These are phyloP conservation scores for Melopsittacus undulatus DNA, from an alignment of 2,797 vertebrate species.

Conservation along the genomic window DNA sequence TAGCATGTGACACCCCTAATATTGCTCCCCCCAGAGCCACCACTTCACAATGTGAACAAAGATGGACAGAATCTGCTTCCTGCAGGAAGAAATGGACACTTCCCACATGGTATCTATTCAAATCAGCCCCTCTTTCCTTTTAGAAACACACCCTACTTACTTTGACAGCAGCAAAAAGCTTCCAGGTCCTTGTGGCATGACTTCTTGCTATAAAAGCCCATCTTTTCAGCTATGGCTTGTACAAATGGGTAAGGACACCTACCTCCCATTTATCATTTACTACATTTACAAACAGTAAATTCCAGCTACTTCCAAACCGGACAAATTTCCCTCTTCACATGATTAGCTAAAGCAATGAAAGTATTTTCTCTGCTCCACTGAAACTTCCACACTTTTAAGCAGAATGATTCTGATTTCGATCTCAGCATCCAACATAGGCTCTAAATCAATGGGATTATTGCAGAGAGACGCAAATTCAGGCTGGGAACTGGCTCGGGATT, in stretches of 20 bases:
- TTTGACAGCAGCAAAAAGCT: background rate
- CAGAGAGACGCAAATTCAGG: constrained; percentile 3
- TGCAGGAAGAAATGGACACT: background rate
- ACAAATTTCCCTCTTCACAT: background rate
- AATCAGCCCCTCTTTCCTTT: background rate
- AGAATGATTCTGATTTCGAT: background rate
- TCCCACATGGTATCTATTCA: background rate
- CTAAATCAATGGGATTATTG: background rate
- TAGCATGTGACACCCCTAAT: no score
- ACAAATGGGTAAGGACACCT: background rate
- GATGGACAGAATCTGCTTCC: background rate
- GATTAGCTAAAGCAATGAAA: background rate
- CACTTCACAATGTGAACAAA: background rate
- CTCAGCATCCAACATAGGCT: background rate
- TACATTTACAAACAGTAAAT: background rate
- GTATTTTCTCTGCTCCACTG: background rate
- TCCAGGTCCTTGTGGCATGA: background rate
- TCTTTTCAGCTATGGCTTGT: background rate
- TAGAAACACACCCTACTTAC: background rate
- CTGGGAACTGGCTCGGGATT: background rate
- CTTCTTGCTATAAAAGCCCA: background rate
- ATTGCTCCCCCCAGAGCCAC: background rate
- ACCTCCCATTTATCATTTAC: background rate
- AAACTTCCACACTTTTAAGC: background rate
- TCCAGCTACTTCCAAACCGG: background rate